Evolutionary conservation across 2,113 vertebrate genomes (phyloP).

Genomic region (Plectropomus leopardus): DNA sequence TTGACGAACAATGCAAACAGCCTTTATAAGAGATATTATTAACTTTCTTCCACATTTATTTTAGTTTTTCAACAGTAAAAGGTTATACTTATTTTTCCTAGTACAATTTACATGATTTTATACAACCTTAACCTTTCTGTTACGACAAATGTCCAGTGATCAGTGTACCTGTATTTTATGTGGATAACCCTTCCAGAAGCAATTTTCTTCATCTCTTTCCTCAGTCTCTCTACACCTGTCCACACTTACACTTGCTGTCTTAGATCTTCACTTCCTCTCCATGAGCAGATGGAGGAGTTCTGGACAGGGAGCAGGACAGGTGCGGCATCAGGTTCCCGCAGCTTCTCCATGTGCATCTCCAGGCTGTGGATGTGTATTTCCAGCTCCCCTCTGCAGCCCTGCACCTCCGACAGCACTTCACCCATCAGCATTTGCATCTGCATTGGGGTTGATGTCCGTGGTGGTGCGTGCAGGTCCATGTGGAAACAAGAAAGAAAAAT

Average conservation of each 20-base stretch:
- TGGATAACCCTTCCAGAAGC: neutral
- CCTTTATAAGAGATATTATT: too few relatives aligned
- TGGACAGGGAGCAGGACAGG: conserved; percentile 80
- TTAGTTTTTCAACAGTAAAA: conserved; percentile 28
- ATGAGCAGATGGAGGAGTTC: conserved; percentile 83
- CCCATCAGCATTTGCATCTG: conserved; percentile 91
- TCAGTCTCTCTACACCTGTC: conserved; percentile 54
- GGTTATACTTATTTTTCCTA: neutral
- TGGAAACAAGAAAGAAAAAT: neutral
- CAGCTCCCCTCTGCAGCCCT: conserved; percentile 89
- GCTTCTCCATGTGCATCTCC: conserved; percentile 81
- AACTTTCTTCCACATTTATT: conserved; percentile 10
- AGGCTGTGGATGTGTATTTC: conserved; percentile 87
- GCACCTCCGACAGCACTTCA: conserved; percentile 89
- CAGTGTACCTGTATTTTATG: neutral
- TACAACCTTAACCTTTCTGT: neutral
- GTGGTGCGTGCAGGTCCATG: neutral
- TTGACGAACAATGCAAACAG: too few relatives aligned
- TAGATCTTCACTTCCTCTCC: conserved; percentile 69
- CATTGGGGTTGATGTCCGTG: neutral
- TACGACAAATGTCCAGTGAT: neutral
- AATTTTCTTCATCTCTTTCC: neutral
- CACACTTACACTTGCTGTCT: conserved; percentile 12
- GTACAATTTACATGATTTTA: neutral
- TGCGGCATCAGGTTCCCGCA: conserved; percentile 81